Evolutionary conservation across 1,140 invertebrate genomes (phyloP), one percentile per base, ranked within the genome.

Genomic region (Drosophila ercepeae): DNA sequence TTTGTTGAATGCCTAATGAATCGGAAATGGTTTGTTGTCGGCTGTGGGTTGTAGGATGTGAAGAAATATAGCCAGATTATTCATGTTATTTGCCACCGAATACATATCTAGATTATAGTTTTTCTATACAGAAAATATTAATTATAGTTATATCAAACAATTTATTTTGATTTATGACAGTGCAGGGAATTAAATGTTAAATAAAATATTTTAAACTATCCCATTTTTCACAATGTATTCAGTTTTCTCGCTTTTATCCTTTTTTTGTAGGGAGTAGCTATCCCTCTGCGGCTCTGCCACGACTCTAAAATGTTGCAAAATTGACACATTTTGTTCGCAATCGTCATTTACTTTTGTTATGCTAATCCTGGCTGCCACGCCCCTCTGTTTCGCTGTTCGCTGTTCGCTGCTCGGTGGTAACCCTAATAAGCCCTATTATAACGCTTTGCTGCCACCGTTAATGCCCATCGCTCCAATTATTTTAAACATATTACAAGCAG

Each of bases 401-500:
- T 25, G 29, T 1, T 2, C 36, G 39, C 25, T 27, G 48, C 8
- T 32, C 18, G 23, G 7, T 32, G 42, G 39, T 76, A 77, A 71
- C 58, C 75, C 61, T 78, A 78, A 74, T 75, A 78, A 78, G 70
- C 63, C 58, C 64, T 83, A 71, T 83, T 83, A 71, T 55, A 71
- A 68, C 58, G 63, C 78, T 64, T 71, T 61, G 75, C 64, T 75
- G 55, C 59, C 53, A 79, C 42, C 76, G 42, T 57, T 86, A 84
- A 81, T 86, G 75, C 72, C 59, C 67, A 81, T 81, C 70, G 61
- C 75, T 70, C 59, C 75, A 83, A 83, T 83, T 86, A 84, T 84
- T 81, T 84, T 84, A 81, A 84, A 88, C 81, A 88, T 86, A 81
- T 86, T 86, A 88, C 82, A 84, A 77, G 82, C 67, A 86, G 82